phyloP scores from a whole-genome alignment of 2,113 vertebrate species.

The Hyperopisus bebe region DNA sequence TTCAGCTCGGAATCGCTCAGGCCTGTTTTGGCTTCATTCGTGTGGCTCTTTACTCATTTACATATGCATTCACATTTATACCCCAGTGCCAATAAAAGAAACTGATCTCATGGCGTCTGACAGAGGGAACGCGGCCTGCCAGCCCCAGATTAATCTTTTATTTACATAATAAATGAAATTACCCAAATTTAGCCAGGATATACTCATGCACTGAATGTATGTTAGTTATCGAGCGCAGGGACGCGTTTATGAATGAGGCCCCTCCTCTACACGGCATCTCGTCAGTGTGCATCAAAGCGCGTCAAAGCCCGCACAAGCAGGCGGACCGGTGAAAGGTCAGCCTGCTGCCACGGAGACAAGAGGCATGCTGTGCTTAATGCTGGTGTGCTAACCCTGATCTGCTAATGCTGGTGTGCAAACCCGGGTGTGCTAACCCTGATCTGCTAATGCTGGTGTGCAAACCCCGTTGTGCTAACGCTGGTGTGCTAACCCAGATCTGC shows the following conservation, averaged over 20 bases:
- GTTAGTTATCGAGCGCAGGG: background rate
- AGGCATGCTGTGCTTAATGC: background rate
- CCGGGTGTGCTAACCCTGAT: background rate
- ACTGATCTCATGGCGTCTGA: background rate
- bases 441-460: background rate
- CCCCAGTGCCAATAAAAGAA: background rate
- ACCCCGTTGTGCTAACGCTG: background rate
- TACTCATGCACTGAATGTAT: background rate
- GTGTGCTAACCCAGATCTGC: no score
- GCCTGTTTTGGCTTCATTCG: background rate
- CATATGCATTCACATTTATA: slow-evolving; percentile 5
- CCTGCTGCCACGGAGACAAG: background rate
- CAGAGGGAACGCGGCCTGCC: background rate
- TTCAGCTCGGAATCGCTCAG: background rate
- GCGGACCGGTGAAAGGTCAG: background rate
- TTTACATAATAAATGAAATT: background rate
- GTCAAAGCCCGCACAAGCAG: background rate
- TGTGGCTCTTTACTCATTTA: background rate
- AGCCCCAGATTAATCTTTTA: background rate
- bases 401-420: background rate
- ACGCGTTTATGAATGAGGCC: background rate
- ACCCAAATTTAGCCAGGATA: background rate
- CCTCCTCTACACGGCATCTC: background rate
- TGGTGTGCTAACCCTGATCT: background rate
- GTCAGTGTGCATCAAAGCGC: background rate